phyloP scores from a whole-genome alignment of 2,797 vertebrate species.

The Tauraco hartlaubi region DNA sequence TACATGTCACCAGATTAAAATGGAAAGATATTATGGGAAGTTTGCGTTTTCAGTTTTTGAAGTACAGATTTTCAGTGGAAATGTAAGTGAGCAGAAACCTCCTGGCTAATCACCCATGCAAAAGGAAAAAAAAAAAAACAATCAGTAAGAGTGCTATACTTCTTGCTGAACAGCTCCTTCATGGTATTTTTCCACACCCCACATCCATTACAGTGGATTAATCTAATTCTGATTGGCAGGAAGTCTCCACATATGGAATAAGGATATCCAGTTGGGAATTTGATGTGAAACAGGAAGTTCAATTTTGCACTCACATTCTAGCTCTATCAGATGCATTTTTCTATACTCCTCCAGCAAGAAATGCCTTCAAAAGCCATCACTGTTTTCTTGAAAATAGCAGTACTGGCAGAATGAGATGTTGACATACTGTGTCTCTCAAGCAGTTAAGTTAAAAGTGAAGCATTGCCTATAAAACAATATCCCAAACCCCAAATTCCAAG shows the following conservation, averaged over 20 bases:
- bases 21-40: neutral
- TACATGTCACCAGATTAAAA: neutral
- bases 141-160: accelerated
- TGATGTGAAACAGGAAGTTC: neutral
- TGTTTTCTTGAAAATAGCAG: neutral
- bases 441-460: neutral
- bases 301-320: neutral
- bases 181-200: neutral
- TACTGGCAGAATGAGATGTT: neutral
- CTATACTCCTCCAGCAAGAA: neutral
- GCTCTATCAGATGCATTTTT: neutral
- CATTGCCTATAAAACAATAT: neutral
- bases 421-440: neutral
- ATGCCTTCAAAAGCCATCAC: neutral
- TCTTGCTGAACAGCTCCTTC: neutral
- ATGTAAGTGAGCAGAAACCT: neutral
- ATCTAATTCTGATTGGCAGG: neutral
- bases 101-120: neutral
- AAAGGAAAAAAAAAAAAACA: neutral
- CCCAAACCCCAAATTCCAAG: neutral
- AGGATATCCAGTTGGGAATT: neutral
- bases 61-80: neutral
- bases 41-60: neutral
- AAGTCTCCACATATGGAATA: neutral
- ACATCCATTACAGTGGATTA: neutral